Evolutionary conservation across 64 coral and sea anemone species (phyloP).

Genomic region (Stichodactyla helianthus): DNA sequence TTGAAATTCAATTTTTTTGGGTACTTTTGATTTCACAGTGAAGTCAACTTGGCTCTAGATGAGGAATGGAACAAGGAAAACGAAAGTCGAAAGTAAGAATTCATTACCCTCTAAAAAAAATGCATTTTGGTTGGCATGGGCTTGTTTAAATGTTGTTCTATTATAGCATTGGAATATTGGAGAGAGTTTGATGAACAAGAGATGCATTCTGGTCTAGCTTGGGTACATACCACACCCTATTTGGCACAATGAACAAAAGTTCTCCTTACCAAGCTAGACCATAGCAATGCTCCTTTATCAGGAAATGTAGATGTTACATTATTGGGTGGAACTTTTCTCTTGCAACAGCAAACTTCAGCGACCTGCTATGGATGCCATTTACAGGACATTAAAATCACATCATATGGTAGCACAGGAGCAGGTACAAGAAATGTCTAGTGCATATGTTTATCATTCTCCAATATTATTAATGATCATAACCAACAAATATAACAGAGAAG

Average conservation of each 20-base stretch:
- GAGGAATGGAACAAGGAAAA: constrained; percentile 94
- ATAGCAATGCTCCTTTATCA: too few relatives aligned
- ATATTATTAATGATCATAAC: not conserved
- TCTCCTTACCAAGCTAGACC: too few relatives aligned
- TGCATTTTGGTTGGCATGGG: too few relatives aligned
- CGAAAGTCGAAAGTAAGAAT: constrained; percentile 47
- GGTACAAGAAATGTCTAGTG: constrained; percentile 7
- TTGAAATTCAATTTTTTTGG: not conserved
- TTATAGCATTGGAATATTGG: too few relatives aligned
- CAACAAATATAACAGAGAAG: too few relatives aligned
- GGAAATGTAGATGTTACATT: too few relatives aligned
- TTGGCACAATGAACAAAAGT: too few relatives aligned
- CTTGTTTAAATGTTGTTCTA: too few relatives aligned
- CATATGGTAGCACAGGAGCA: constrained; percentile 62
- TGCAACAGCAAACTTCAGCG: constrained; percentile 41
- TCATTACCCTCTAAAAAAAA: not conserved
- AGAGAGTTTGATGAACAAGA: too few relatives aligned
- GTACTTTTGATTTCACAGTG: constrained; percentile 25
- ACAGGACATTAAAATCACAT: constrained; percentile 58
- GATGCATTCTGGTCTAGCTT: too few relatives aligned
- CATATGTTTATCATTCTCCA: too few relatives aligned
- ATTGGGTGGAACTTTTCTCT: not conserved
- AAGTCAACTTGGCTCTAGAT: constrained; percentile 63
- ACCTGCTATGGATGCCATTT: constrained; percentile 55
- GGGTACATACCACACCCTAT: too few relatives aligned